These are phyloP conservation scores for Micromesistius poutassou DNA, from an alignment of 2,797 vertebrate species.

Conservation along the genomic window DNA sequence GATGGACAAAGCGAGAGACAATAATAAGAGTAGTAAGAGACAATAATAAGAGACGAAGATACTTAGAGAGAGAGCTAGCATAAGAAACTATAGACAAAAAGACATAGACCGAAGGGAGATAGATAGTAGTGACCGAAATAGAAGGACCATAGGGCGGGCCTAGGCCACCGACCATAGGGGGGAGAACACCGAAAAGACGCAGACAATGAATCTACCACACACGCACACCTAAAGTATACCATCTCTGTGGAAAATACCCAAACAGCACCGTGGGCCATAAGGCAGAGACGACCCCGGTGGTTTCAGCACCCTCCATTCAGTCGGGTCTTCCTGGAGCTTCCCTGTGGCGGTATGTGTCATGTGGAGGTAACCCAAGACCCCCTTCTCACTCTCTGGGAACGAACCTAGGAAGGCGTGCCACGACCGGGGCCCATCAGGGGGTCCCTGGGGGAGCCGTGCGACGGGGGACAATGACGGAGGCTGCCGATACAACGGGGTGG, in stretches of 20 bases:
- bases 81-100: background rate
- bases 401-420: constrained; percentile 33
- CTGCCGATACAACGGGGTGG: background rate
- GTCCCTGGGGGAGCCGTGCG: constrained; percentile 28
- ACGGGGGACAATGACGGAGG: constrained; percentile 11
- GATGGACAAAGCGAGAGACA: constrained; percentile 4
- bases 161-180: background rate
- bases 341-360: constrained; percentile 56
- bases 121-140: background rate
- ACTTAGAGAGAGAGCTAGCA: background rate
- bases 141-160: constrained; percentile 6
- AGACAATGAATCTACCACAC: background rate
- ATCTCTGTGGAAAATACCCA: constrained; percentile 4
- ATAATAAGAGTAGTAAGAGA: background rate
- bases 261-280: background rate
- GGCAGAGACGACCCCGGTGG: background rate
- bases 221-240: constrained; percentile 5
- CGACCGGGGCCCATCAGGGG: constrained; percentile 37
- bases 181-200: background rate
- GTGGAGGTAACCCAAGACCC: constrained; percentile 54
- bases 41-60: background rate
- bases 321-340: constrained; percentile 31
- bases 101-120: background rate
- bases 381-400: constrained; percentile 52
- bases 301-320: constrained; percentile 35